phyloP scores from a whole-genome alignment of 2,888 invertebrate genomes.

The Holacanthella duospinosa region DNA sequence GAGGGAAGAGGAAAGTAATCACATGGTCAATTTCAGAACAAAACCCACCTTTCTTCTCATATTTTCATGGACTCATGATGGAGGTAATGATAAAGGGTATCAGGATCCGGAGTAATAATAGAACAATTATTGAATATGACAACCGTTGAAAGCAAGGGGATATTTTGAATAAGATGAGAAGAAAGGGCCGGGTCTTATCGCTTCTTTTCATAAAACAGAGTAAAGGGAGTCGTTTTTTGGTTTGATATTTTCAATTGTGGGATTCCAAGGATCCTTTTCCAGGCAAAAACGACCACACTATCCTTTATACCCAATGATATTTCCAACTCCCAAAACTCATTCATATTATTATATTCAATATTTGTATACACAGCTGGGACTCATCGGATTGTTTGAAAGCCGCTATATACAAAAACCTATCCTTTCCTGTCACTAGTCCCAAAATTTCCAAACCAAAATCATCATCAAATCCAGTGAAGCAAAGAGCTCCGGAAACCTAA shows the following conservation, averaged over 20 bases:
- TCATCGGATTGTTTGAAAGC: neutral
- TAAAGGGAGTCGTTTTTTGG: conserved; percentile 1
- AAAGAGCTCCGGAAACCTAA: no score
- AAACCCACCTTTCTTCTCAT: neutral
- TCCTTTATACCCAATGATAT: neutral
- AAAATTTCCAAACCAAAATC: no score
- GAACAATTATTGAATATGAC: conserved; percentile 2
- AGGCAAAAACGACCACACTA: neutral
- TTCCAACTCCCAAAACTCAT: neutral
- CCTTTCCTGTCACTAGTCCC: neutral
- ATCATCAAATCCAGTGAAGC: neutral
- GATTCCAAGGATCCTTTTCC: neutral
- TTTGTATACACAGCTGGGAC: conserved; percentile 27
- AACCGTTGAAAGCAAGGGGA: neutral
- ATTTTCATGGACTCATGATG: conserved; percentile 1
- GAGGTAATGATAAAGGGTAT: neutral
- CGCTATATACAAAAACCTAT: neutral
- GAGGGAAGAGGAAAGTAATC: neutral
- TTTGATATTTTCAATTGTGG: neutral
- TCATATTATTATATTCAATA: conserved; percentile 7
- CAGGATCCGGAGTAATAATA: neutral
- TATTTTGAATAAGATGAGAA: neutral
- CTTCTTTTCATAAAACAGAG: conserved; percentile 2
- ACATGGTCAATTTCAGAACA: conserved; percentile 2
- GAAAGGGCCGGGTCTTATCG: neutral